Evolutionary conservation across 2,797 vertebrate genomes (phyloP).

Genomic region (Agapornis canus): DNA sequence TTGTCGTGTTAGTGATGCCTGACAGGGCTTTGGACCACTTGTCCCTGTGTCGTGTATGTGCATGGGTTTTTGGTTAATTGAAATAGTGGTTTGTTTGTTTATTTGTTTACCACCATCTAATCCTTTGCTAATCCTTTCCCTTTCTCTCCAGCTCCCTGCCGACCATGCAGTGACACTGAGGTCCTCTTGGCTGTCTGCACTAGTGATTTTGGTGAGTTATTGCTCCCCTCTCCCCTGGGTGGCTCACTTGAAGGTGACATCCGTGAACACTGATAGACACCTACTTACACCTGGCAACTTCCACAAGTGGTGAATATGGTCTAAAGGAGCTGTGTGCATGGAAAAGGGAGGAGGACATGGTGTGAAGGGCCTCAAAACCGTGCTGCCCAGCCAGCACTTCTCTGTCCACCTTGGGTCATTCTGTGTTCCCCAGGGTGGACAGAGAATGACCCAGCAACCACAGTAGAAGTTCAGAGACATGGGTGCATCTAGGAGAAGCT

Average conservation of each 20-base stretch:
- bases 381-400: background rate
- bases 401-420: background rate
- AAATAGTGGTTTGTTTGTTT: background rate
- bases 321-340: background rate
- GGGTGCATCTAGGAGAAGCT: background rate
- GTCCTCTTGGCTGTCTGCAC: conserved; percentile 94
- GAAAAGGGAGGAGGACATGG: background rate
- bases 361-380: background rate
- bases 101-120: background rate
- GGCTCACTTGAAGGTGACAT: background rate
- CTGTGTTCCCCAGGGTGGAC: background rate
- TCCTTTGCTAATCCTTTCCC: conserved; percentile 16
- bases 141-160: conserved; percentile 85
- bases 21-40: background rate
- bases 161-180: conserved; percentile 91
- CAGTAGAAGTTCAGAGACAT: background rate
- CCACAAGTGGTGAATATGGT: background rate
- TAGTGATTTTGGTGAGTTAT: conserved; percentile 93
- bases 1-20: background rate
- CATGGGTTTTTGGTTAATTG: background rate
- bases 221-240: background rate
- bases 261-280: background rate
- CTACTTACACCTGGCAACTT: background rate
- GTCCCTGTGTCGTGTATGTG: rapidly evolving
- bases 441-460: background rate